Percentiles rank a stretch among this genome's conserved stretches.
Evolutionary conservation across 2,797 vertebrate species (phyloP).

Genomic region (Eremophila alpestris): DNA sequence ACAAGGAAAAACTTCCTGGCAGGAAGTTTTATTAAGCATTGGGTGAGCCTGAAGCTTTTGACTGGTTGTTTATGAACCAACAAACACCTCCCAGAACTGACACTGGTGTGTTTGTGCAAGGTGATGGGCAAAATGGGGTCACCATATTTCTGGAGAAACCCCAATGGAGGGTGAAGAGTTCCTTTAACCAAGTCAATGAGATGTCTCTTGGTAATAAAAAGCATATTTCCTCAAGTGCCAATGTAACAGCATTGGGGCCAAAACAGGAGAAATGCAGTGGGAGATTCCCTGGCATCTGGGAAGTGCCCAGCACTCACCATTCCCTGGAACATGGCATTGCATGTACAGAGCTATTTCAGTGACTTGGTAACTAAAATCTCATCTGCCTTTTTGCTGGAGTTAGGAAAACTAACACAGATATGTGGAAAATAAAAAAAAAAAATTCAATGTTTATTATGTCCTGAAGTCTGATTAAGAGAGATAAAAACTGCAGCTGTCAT

Average conservation of each 20-base stretch:
- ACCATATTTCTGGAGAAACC: not conserved
- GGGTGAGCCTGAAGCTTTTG: not conserved
- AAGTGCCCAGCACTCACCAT: not conserved
- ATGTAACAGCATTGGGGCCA: not conserved
- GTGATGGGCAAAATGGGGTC: not conserved
- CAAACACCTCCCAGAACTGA: not conserved
- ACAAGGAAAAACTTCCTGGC: not conserved
- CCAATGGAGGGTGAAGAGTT: not conserved
- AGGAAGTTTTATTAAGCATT: not conserved
- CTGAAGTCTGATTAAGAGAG: not conserved
- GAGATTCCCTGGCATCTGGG: not conserved
- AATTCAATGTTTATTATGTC: not conserved
- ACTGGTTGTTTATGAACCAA: not conserved
- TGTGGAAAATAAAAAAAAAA: not conserved
- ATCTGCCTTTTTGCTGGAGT: not conserved
- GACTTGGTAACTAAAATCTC: not conserved
- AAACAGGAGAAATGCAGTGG: rapidly evolving
- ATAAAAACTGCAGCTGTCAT: not conserved
- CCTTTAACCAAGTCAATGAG: not conserved
- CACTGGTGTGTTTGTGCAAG: rapidly evolving
- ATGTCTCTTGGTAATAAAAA: not conserved
- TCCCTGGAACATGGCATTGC: not conserved
- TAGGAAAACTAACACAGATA: not conserved
- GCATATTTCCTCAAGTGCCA: not conserved
- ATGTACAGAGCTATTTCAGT: not conserved